Percentiles rank a stretch among this genome's conserved stretches.
phyloP scores from a whole-genome alignment of 2,888 invertebrate genomes.

The Eupelmus urozonus region DNA sequence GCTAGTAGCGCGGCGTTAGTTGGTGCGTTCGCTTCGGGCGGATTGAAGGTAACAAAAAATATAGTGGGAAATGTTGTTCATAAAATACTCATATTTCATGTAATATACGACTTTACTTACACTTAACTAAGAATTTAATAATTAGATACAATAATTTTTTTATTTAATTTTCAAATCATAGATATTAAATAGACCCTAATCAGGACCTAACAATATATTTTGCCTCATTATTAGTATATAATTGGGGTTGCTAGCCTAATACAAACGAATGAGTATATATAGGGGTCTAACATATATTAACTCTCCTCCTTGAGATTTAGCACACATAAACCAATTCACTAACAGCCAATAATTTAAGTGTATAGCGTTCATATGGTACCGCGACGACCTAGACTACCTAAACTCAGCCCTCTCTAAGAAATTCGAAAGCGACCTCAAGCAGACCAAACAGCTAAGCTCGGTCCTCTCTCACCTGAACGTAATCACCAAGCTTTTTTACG shows the following conservation, averaged over 20 bases:
- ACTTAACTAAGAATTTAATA: too few relatives aligned
- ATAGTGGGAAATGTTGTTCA: too few relatives aligned
- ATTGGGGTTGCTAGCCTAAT: too few relatives aligned
- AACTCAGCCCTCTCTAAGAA: not conserved
- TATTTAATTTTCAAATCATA: not conserved
- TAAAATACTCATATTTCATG: too few relatives aligned
- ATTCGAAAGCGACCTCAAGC: not conserved
- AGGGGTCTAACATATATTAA: too few relatives aligned
- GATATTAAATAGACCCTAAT: too few relatives aligned
- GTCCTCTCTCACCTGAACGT: not conserved
- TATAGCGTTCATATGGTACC: not conserved
- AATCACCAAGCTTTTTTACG: not conserved
- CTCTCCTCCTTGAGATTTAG: too few relatives aligned
- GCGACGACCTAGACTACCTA: conserved; percentile 22
- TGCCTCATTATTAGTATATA: not conserved
- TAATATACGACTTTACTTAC: too few relatives aligned
- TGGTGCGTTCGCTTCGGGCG: not conserved
- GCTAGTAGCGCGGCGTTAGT: not conserved
- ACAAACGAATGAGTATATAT: too few relatives aligned
- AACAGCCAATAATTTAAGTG: too few relatives aligned
- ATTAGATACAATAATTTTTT: too few relatives aligned
- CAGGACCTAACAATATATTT: not conserved
- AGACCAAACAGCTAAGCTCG: not conserved
- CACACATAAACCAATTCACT: too few relatives aligned
- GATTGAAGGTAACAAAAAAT: conserved; percentile 27